Base-by-base conservation (phyloP, 2,797 vertebrate genomes). In the Spea hammondii region DNA sequence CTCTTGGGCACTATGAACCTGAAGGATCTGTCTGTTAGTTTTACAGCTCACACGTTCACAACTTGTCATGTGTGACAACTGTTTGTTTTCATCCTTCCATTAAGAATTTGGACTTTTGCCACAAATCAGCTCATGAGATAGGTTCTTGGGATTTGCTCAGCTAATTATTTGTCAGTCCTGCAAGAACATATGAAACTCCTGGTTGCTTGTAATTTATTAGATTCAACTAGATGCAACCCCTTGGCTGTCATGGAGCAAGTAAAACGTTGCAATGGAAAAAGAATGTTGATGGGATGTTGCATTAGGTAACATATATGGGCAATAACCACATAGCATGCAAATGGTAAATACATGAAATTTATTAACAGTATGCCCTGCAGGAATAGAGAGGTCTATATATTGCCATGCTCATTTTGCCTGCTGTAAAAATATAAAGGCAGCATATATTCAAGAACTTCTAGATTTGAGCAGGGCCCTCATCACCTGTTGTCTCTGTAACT, bases 91-190 rank as follows among this genome's bases (percentile, higher is more conserved):
- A 68, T 77, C 49, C 66, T 62, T 48, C 55, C 54, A 77, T 48
- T 64, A 70, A 17, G 50, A 69, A 48, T 73, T 81, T 77, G 79
- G 74, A 77, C 65, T 77, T 68, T 8, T 65, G 79, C 79, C 79
- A 81, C 57, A 67, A 62, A 32, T 60, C 74, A 73, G 45, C 79
- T 65, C 57, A 72, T 45, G 1, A 69, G 70, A 82, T 74, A 69
- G 17, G 50, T 77, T 78, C 74, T 47, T 46, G 55, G 80, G 70
- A 78, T 77, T 54, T 78, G 70, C 65, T 77, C 65, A 57, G 65
- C 55, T 82, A 82, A 82, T 82, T 82, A 64, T 74, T 77, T 82
- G 65, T 70, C 79, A 73, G 50, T 7, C 79, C 74, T 59, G 74
- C 62, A 82, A 82, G 70, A 78, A 78, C 80, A 82, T 74, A 78